Conservation (phyloP, 2,888 invertebrate species). For the Zhengitettix transpicula region DNA sequence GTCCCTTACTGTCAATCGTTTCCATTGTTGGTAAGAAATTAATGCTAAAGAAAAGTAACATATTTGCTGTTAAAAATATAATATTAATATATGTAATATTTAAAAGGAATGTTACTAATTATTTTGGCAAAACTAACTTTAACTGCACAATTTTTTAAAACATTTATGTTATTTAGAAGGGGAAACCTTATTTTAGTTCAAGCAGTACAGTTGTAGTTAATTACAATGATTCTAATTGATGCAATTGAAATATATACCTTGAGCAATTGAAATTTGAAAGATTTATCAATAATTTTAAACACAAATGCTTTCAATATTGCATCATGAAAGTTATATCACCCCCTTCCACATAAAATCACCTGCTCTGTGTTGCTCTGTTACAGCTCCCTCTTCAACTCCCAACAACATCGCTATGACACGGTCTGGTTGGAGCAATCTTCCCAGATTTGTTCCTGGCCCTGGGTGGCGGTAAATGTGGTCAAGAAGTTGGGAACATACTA, state of each 20-base stretch:
- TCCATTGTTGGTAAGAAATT: constrained; percentile 42
- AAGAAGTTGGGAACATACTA: constrained; percentile 59
- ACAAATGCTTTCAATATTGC: neutral
- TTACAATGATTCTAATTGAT: too few relatives aligned
- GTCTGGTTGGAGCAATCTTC: constrained; percentile 45
- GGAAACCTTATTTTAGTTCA: too few relatives aligned
- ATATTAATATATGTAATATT: too few relatives aligned
- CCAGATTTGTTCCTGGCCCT: constrained; percentile 27
- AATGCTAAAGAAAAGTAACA: neutral
- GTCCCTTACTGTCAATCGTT: constrained; percentile 56
- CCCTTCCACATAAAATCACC: constrained; percentile 27
- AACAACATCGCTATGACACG: constrained; percentile 65
- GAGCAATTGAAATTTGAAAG: neutral
- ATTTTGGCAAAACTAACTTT: too few relatives aligned
- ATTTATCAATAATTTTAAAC: constrained; percentile 8
- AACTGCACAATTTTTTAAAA: too few relatives aligned
- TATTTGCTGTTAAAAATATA: too few relatives aligned
- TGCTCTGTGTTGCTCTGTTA: constrained; percentile 50
- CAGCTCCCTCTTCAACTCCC: constrained; percentile 56
- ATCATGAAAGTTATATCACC: too few relatives aligned
- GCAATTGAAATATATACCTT: too few relatives aligned
- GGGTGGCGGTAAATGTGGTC: constrained; percentile 32
- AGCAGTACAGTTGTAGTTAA: too few relatives aligned
- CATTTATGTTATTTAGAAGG: too few relatives aligned
- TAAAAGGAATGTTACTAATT: too few relatives aligned